Base-by-base conservation (phyloP, 2,797 vertebrate species). In the Pelodytes ibericus region DNA sequence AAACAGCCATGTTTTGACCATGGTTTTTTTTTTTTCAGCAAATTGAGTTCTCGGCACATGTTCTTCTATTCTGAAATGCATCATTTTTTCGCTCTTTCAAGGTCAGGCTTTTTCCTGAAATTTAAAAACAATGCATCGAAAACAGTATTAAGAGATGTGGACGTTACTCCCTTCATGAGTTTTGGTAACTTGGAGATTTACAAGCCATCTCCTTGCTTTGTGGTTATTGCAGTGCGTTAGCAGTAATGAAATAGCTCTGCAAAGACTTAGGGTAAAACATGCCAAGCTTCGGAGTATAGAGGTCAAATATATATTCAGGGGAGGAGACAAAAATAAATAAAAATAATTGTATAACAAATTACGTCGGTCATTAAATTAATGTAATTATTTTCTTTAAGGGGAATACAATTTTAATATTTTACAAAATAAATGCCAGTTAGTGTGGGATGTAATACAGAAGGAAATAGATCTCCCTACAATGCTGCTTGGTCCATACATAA, bases 1-100 rank as follows among this genome's bases (percentile, higher is more conserved):
- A 30, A 44, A 61, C 41, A 73, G 44, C 53, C 72, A 71, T 68
- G 63, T 63, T 79, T 57, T 57, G 58, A 65, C 58, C 59, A 75
- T 36, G 44, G 62, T 66, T 31, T 66, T 41, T 58, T 31, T 53
- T 49, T 53, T 56, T 39, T 79, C 77, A 79, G 64, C 74, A 79
- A 63, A 73, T 3, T 71, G 64, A 68, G 77, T 27, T 69, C 36
- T 74, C 67, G 68, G 77, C 64, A 63, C 71, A 79, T n/a, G n/a
- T n/a, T 62, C 71, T 69, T 79, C 77, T 79, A 73, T 58, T 74
- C 66, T 79, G 71, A 79, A 79, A 79, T 79, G 71, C 71, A 57
- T 73, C 77, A 39, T 68, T 78, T 66, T 63, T 74, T 73, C 71
- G 53, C 58, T 79, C 77, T 73, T 79, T 69, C 64, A 79, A 63